Conservation (phyloP, 64 coral and sea anemone species). For the Montipora efflorescens region DNA sequence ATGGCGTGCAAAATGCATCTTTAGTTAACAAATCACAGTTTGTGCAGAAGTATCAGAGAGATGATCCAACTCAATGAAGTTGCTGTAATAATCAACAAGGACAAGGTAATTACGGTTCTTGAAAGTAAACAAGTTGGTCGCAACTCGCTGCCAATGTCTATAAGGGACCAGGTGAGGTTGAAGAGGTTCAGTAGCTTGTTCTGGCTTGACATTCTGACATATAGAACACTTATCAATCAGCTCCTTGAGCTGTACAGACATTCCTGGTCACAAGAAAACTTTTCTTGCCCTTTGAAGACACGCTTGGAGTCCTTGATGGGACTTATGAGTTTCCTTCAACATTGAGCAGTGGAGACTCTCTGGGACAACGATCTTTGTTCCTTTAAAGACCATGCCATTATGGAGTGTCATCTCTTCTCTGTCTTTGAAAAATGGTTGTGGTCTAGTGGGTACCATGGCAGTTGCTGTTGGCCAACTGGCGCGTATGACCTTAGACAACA, state of each 20-base stretch:
- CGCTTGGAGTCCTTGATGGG: slow-evolving; percentile 54
- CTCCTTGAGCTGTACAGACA: slow-evolving; percentile 54
- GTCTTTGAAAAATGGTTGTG: slow-evolving; percentile 42
- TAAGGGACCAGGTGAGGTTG: slow-evolving; percentile 19
- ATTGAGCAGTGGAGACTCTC: slow-evolving; percentile 34
- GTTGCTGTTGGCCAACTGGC: slow-evolving; percentile 50
- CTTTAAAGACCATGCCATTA: slow-evolving; percentile 64
- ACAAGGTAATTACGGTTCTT: slow-evolving; percentile 8
- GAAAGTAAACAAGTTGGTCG: slow-evolving; percentile 34
- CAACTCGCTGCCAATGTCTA: slow-evolving; percentile 55
- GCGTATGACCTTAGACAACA: background rate
- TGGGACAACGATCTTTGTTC: slow-evolving; percentile 50
- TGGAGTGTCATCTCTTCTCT: slow-evolving; percentile 60
- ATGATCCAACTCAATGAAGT: no score
- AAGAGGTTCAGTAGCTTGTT: slow-evolving; percentile 60
- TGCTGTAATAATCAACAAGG: no score
- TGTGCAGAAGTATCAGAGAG: no score
- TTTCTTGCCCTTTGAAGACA: background rate
- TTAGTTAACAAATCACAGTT: background rate
- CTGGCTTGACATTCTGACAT: slow-evolving; percentile 51
- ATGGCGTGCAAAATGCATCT: background rate
- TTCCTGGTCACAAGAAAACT: slow-evolving; percentile 58
- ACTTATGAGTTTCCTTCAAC: slow-evolving; percentile 44
- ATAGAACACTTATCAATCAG: slow-evolving; percentile 36
- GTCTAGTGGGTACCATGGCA: slow-evolving; percentile 1